Percentiles rank a stretch among this genome's conserved stretches.
Evolutionary conservation across 2,113 vertebrate genomes (phyloP).

Genomic region (Cyanoramphus novaezelandiae): DNA sequence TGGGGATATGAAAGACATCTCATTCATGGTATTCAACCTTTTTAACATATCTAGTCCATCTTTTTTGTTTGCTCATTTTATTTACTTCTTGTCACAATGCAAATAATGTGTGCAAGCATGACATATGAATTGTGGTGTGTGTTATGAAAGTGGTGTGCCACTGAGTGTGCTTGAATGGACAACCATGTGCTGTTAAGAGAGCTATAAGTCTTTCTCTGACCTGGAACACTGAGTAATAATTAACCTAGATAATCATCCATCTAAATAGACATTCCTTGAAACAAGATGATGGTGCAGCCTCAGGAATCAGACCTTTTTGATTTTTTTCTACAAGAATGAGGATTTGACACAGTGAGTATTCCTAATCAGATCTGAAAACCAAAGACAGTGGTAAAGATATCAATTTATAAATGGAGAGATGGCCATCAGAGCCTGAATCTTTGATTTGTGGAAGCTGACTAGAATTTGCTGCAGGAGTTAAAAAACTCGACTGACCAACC

Average conservation of each 20-base stretch:
- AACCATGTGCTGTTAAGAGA: not conserved
- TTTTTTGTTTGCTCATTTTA: not conserved
- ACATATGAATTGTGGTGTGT: not conserved
- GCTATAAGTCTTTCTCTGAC: not conserved
- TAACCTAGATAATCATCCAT: not conserved
- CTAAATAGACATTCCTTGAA: not conserved
- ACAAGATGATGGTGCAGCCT: not conserved
- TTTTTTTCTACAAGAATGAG: not conserved
- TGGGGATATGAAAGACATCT: not conserved
- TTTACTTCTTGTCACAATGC: not conserved
- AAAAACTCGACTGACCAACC: not conserved
- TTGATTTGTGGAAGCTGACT: not conserved
- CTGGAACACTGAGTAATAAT: not conserved
- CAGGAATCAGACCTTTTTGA: not conserved
- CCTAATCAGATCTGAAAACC: not conserved
- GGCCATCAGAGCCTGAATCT: not conserved
- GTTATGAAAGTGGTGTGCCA: not conserved
- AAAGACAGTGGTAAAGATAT: not conserved
- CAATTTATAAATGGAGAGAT: not conserved
- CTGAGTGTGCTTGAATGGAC: not conserved
- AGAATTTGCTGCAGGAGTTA: not conserved
- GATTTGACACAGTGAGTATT: not conserved
- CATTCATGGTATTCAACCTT: fast-evolving
- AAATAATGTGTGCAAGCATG: not conserved
- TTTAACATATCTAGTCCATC: not conserved